These are phyloP conservation scores for Tetrax tetrax DNA, from an alignment of 2,113 vertebrate genomes.

Conservation along the genomic window DNA sequence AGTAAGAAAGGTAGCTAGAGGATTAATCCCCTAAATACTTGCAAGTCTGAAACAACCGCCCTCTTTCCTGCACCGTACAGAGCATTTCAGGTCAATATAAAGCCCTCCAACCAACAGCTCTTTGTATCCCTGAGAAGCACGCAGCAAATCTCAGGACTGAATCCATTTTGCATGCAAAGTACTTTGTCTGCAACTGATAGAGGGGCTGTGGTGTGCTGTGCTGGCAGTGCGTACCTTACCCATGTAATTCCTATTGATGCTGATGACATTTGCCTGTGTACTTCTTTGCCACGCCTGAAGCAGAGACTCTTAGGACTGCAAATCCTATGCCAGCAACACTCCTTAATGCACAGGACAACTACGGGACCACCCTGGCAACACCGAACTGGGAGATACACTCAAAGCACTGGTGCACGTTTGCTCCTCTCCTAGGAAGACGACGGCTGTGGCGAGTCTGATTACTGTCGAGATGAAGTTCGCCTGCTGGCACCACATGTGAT, in stretches of 20 bases:
- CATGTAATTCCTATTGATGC: neutral
- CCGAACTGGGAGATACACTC: neutral
- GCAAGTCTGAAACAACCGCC: neutral
- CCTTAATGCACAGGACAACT: rapidly evolving
- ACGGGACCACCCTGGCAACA: neutral
- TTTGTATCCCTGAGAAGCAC: neutral
- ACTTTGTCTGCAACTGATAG: neutral
- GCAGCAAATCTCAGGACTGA: neutral
- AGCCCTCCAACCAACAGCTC: neutral
- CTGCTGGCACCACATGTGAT: neutral
- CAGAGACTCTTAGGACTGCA: neutral
- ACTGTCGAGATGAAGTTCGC: neutral
- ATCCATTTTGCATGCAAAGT: neutral
- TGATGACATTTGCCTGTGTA: neutral
- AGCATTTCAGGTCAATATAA: neutral
- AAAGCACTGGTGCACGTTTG: rapidly evolving
- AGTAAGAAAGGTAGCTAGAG: neutral
- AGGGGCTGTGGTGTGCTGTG: neutral
- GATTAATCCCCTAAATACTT: neutral
- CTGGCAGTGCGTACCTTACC: neutral
- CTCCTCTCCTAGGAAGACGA: neutral
- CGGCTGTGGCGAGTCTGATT: neutral
- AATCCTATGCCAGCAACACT: neutral
- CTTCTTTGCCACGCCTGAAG: neutral
- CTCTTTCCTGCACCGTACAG: neutral